phyloP scores from a whole-genome alignment of 2,113 vertebrate genomes.

The Cervus canadensis region DNA sequence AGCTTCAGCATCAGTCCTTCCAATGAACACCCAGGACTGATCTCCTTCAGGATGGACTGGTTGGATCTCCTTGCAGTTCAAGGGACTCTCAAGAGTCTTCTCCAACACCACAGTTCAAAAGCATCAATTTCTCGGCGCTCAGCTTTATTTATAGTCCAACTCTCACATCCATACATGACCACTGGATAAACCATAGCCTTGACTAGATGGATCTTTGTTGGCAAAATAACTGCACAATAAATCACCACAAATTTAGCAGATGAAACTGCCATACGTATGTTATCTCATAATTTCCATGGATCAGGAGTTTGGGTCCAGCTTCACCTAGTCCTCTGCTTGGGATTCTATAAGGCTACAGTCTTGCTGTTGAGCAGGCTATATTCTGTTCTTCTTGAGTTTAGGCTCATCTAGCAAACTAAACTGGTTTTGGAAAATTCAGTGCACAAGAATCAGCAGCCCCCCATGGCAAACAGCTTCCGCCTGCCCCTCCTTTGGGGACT shows the following conservation, averaged over 20 bases:
- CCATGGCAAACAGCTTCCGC: not conserved
- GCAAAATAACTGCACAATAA: not conserved
- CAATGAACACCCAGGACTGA: no score
- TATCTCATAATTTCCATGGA: not conserved
- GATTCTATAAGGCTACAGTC: not conserved
- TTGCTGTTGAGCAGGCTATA: not conserved
- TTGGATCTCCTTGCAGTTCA: no score
- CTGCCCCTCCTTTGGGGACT: not conserved
- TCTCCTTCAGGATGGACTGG: no score
- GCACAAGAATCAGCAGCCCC: fast-evolving
- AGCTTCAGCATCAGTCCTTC: no score
- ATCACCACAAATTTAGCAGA: not conserved
- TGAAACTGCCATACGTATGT: not conserved
- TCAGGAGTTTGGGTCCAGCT: not conserved
- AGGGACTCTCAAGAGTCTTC: no score
- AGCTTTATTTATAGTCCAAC: no score
- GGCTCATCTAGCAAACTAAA: not conserved
- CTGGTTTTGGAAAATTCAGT: not conserved
- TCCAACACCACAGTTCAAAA: no score
- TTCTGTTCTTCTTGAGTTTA: not conserved
- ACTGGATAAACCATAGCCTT: no score
- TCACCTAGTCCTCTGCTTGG: not conserved
- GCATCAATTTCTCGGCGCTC: no score
- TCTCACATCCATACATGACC: no score
- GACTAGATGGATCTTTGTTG: no score